phyloP scores from a whole-genome alignment of 2,797 vertebrate species.

The Varecia variegata region DNA sequence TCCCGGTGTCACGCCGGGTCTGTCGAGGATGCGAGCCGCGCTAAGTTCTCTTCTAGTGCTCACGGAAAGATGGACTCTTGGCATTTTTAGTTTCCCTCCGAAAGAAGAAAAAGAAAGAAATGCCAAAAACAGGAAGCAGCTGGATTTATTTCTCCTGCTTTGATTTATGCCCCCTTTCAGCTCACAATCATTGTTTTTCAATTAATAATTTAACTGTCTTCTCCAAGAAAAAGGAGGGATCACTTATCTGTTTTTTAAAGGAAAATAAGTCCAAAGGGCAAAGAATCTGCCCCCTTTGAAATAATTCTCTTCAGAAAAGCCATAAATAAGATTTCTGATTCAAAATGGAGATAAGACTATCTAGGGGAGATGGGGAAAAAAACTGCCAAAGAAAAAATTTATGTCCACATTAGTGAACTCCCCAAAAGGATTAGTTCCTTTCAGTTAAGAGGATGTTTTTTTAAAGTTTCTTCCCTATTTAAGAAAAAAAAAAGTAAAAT shows the following conservation, averaged over 20 bases:
- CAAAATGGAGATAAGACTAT: slow-evolving; percentile 81
- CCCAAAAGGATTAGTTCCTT: slow-evolving; percentile 48
- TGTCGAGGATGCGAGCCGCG: background rate
- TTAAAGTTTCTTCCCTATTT: slow-evolving; percentile 47
- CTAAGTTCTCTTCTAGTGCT: background rate
- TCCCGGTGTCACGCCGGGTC: background rate
- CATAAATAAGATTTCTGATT: slow-evolving; percentile 78
- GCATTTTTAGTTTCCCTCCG: slow-evolving; percentile 33
- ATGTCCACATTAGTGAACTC: slow-evolving; percentile 72
- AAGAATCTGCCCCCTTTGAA: slow-evolving; percentile 81
- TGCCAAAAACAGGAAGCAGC: slow-evolving; percentile 65
- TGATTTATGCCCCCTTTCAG: slow-evolving; percentile 67
- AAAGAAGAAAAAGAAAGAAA: slow-evolving; percentile 47
- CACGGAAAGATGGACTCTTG: slow-evolving; percentile 27
- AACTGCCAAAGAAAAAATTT: slow-evolving; percentile 80
- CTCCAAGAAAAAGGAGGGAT: slow-evolving; percentile 75
- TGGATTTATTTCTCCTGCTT: slow-evolving; percentile 44
- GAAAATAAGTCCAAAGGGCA: slow-evolving; percentile 81
- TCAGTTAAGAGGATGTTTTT: slow-evolving; percentile 61
- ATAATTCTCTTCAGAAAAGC: slow-evolving; percentile 81
- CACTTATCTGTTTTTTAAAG: slow-evolving; percentile 81
- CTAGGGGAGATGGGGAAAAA: slow-evolving; percentile 31
- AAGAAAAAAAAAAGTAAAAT: slow-evolving; percentile 52
- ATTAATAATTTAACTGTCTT: slow-evolving; percentile 78
- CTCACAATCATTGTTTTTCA: slow-evolving; percentile 77